Percentiles rank a stretch among this genome's conserved stretches.
These are phyloP conservation scores for Baronia brevicornis DNA, from an alignment of 2,888 invertebrate genomes.

Conservation along the genomic window DNA sequence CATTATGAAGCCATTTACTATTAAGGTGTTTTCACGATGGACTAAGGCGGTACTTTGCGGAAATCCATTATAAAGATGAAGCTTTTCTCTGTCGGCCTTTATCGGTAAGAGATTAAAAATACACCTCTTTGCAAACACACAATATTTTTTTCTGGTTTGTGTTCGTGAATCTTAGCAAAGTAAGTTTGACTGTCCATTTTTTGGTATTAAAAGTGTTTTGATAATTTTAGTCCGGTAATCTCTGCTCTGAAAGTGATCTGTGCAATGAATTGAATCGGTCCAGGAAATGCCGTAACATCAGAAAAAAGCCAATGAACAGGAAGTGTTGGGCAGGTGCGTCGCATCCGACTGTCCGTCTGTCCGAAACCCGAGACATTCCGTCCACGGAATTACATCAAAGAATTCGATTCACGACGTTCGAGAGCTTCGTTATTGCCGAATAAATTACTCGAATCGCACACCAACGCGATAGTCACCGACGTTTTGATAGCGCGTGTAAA, in stretches of 20 bases:
- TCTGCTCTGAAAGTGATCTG: constrained; percentile 12
- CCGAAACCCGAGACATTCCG: constrained; percentile 31
- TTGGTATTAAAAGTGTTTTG: background rate
- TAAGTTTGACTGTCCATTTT: no score
- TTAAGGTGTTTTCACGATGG: no score
- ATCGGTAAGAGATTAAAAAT: no score
- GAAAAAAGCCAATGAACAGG: constrained; percentile 40
- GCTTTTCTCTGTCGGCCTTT: no score
- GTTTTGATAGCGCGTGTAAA: constrained; percentile 3
- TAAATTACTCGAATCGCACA: constrained; percentile 1
- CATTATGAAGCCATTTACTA: no score
- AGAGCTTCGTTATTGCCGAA: constrained; percentile 6
- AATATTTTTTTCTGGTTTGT: no score
- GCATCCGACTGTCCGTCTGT: constrained; percentile 37
- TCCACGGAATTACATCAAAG: constrained; percentile 22
- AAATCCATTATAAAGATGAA: no score
- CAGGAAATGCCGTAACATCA: constrained; percentile 42
- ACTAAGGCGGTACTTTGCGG: no score
- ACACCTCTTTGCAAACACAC: no score
- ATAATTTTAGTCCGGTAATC: background rate
- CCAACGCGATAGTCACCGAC: background rate
- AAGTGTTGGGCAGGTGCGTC: constrained; percentile 51
- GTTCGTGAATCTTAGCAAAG: no score
- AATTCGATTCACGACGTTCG: constrained; percentile 5
- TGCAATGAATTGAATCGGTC: constrained; percentile 20